phyloP scores from a whole-genome alignment of 2,797 vertebrate genomes.

The Tokudaia muenninki region DNA sequence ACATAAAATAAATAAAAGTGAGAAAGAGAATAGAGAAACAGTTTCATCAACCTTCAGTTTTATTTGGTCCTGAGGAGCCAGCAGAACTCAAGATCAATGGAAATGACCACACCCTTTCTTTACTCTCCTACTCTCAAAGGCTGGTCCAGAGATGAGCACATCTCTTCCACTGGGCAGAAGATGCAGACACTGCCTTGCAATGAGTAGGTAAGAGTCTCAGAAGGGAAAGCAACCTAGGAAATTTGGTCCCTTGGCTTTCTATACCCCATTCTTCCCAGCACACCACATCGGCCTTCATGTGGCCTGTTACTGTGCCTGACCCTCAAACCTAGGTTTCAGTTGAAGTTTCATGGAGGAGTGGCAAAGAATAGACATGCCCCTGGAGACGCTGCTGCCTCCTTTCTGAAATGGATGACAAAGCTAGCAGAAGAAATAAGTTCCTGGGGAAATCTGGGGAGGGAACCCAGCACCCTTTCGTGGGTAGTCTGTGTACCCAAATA shows the following conservation, averaged over 20 bases:
- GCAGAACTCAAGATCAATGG: not conserved
- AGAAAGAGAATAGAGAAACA: constrained; percentile 1
- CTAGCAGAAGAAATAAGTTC: not conserved
- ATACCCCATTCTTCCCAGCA: not conserved
- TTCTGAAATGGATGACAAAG: not conserved
- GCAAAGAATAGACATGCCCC: not conserved
- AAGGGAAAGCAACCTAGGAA: not conserved
- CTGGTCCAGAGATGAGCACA: not conserved
- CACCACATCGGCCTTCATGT: too few relatives aligned
- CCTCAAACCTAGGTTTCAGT: not conserved
- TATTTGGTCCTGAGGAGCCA: not conserved
- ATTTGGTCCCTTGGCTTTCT: not conserved
- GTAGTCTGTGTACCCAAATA: not conserved
- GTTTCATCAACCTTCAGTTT: not conserved
- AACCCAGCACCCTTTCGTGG: too few relatives aligned
- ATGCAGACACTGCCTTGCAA: not conserved
- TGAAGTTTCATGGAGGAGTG: not conserved
- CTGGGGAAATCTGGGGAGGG: not conserved
- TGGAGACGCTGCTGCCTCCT: not conserved
- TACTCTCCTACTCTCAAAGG: not conserved
- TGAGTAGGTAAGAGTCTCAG: not conserved
- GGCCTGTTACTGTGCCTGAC: not conserved
- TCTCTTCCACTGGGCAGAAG: not conserved
- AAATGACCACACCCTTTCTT: not conserved
- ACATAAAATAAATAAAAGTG: constrained; percentile 37